Percentiles rank a stretch among this genome's conserved stretches.
Evolutionary conservation across 2,113 vertebrate genomes (phyloP).

Genomic region (Sminthopsis crassicaudata): DNA sequence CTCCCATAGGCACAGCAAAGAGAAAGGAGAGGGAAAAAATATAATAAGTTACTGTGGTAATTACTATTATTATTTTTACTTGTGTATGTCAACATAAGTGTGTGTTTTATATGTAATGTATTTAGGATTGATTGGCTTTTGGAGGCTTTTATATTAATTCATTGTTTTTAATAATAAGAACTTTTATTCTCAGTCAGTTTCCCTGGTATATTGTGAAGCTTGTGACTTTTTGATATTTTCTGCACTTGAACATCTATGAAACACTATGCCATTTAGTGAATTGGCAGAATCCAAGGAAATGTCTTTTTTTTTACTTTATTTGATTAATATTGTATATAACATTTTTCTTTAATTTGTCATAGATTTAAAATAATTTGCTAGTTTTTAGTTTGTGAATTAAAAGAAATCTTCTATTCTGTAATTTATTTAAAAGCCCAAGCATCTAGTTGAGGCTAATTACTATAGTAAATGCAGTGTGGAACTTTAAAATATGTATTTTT

Average conservation of each 20-base stretch:
- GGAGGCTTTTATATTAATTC: neutral
- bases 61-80: neutral
- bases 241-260: neutral
- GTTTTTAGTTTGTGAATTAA: slow-evolving; percentile 56
- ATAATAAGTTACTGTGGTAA: neutral
- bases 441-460: neutral
- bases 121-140: neutral
- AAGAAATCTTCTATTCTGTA: slow-evolving; percentile 18
- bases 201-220: neutral
- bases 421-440: slow-evolving; percentile 37
- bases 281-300: neutral
- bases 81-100: neutral
- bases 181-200: slow-evolving; percentile 20
- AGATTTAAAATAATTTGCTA: slow-evolving; percentile 23
- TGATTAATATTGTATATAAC: neutral
- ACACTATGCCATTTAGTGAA: neutral
- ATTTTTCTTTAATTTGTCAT: neutral
- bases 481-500: neutral
- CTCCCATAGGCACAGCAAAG: neutral
- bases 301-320: neutral
- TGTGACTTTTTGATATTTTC: slow-evolving; percentile 25
- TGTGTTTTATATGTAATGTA: neutral
- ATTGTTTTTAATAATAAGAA: slow-evolving; percentile 4
- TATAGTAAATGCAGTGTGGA: neutral
- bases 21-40: slow-evolving; percentile 8